These are phyloP conservation scores for Callimorpha dominula DNA, from an alignment of 2,888 invertebrate species.

Conservation along the genomic window DNA sequence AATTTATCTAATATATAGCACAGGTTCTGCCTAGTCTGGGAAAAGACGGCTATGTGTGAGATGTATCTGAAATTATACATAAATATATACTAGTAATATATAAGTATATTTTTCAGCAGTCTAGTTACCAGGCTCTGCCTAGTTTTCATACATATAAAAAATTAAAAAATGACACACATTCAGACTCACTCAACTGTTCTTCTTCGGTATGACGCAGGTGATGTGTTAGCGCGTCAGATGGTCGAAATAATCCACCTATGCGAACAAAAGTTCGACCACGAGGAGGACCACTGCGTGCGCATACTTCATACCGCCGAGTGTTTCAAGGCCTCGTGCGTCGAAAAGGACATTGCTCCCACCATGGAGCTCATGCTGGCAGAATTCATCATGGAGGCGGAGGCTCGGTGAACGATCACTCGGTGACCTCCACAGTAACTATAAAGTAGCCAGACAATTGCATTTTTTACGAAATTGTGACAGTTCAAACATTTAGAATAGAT, in stretches of 20 bases:
- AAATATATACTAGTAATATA: too few relatives aligned
- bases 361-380: slow-evolving; percentile 76
- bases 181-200: background rate
- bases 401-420: slow-evolving; percentile 21
- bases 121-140: too few relatives aligned
- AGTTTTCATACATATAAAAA: too few relatives aligned
- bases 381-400: slow-evolving; percentile 75
- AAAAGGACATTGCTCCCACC: slow-evolving; percentile 68
- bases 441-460: background rate
- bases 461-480: background rate
- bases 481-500: background rate
- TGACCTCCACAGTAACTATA: background rate
- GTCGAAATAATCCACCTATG: slow-evolving; percentile 70
- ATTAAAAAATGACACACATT: too few relatives aligned
- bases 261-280: slow-evolving; percentile 65
- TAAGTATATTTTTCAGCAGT: too few relatives aligned
- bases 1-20: too few relatives aligned
- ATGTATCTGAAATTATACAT: too few relatives aligned
- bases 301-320: slow-evolving; percentile 76
- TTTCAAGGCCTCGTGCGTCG: slow-evolving; percentile 68
- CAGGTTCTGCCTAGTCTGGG: too few relatives aligned
- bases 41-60: too few relatives aligned
- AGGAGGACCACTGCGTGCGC: slow-evolving; percentile 75
- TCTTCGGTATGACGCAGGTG: slow-evolving; percentile 54
- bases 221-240: slow-evolving; percentile 68